Base-by-base conservation (phyloP, 2,888 invertebrate genomes). In the Amiota mariae region DNA sequence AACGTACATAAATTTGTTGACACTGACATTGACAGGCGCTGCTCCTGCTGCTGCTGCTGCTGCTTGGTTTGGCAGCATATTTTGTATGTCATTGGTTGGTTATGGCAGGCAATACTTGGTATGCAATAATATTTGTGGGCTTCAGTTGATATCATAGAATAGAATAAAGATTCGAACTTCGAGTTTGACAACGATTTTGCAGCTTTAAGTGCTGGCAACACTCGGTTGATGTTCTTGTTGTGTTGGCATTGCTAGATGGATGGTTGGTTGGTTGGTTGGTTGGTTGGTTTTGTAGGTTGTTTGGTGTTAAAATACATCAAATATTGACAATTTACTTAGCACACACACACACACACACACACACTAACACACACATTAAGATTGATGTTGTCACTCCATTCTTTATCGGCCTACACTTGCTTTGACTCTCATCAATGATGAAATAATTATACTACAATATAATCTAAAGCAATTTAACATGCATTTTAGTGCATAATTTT, bases 321-420 rank as follows among this genome's bases (percentile, higher is more conserved):
- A 83, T 83, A 83, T 86, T 83, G 83, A 83, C 83, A 86, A 87
- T 83, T 83, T 86, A 81, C 87, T 86, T 84, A 82, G 77, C 81
- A 76, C 82, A 76, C 82, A 71, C 77, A 64, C 77, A 68, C 15
- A 36, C 48, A 47, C 15, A 36, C 48, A 47, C 70, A 51, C 54
- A 12, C 46, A 71, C 75, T 59, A 72, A 68, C 72, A 46, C 11
- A n/a, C 15, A 36, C 48, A 47, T 36, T 12, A 51, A 15, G 20
- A 57, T 57, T 18, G 57, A 18, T 57, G 20, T 57, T 57, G 57
- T 18, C 8, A 57, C 57, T 57, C 15, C 18, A 24, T 3, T 24
- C 24, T 24, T 3, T 24, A 2, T 3, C 3, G 24, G 24, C 3
- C 3, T 24, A 24, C 24, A 24, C 24, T 24, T 2, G 36, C 36